phyloP scores from a whole-genome alignment of 2,113 vertebrate species.

The Tragelaphus imberbis region DNA sequence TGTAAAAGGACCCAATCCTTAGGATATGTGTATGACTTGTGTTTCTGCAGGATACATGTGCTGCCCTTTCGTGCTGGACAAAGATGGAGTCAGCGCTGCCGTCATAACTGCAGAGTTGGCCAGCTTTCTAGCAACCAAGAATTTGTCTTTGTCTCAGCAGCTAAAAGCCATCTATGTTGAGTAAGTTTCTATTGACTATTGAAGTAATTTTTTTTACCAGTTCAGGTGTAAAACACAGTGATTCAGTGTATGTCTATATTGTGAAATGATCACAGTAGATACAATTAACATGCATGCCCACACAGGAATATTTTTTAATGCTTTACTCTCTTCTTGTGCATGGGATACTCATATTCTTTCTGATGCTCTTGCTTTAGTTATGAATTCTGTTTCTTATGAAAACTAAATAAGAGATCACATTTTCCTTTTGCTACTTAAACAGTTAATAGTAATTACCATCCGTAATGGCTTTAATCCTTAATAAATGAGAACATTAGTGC shows the following conservation, averaged over 20 bases:
- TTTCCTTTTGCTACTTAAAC: background rate
- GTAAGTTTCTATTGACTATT: slow-evolving; percentile 80
- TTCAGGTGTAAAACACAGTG: background rate
- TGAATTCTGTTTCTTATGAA: background rate
- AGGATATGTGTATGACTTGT: background rate
- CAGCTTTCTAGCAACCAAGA: slow-evolving; percentile 88
- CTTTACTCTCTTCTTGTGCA: background rate
- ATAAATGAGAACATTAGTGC: background rate
- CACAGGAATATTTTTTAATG: background rate
- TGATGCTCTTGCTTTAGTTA: background rate
- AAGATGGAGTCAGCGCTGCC: slow-evolving; percentile 96
- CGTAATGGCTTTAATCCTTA: background rate
- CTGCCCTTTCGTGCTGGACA: slow-evolving; percentile 93
- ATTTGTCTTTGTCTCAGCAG: slow-evolving; percentile 87
- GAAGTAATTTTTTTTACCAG: background rate
- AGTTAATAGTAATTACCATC: background rate
- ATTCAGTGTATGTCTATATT: background rate
- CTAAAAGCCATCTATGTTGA: slow-evolving; percentile 90
- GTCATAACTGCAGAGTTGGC: slow-evolving; percentile 93
- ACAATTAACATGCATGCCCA: background rate
- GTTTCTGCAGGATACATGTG: slow-evolving; percentile 94
- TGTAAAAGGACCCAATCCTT: background rate
- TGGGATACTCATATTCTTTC: background rate
- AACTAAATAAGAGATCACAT: background rate
- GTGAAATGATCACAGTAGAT: background rate